Percentiles rank a stretch among this genome's conserved stretches.
Conservation (phyloP, 2,113 vertebrate species). For the Lanius collurio region DNA sequence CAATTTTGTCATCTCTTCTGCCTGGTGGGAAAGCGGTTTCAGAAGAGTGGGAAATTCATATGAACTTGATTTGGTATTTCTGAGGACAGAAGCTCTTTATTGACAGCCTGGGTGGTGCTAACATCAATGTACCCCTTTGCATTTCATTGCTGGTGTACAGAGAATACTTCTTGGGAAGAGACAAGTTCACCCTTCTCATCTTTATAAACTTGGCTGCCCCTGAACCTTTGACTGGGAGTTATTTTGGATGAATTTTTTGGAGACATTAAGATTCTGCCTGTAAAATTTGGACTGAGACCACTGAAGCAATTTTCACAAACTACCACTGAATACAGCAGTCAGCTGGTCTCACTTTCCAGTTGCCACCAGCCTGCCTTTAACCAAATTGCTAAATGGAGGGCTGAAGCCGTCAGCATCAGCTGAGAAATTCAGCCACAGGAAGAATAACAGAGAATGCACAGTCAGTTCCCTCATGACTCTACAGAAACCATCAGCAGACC, state of each 20-base stretch:
- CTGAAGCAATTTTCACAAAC: not conserved
- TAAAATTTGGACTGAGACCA: not conserved
- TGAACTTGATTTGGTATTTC: not conserved
- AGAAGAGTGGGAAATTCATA: not conserved
- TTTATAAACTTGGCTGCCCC: not conserved
- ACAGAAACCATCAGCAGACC: not conserved
- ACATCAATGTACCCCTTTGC: not conserved
- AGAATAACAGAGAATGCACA: not conserved
- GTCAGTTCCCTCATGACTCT: not conserved
- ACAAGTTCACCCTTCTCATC: not conserved
- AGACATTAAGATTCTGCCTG: not conserved
- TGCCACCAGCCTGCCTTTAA: not conserved
- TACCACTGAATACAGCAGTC: not conserved
- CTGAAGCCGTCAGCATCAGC: not conserved
- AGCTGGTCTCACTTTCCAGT: not conserved
- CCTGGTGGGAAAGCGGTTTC: constrained; percentile 4
- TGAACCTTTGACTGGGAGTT: not conserved
- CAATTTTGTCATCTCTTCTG: not conserved
- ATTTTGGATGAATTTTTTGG: not conserved
- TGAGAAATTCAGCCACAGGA: not conserved
- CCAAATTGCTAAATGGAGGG: not conserved
- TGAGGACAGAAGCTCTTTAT: not conserved
- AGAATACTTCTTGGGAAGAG: not conserved
- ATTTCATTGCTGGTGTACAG: not conserved
- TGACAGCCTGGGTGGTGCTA: not conserved